phyloP scores from a whole-genome alignment of 2,888 invertebrate genomes.

The Aphidoletes aphidimyza region DNA sequence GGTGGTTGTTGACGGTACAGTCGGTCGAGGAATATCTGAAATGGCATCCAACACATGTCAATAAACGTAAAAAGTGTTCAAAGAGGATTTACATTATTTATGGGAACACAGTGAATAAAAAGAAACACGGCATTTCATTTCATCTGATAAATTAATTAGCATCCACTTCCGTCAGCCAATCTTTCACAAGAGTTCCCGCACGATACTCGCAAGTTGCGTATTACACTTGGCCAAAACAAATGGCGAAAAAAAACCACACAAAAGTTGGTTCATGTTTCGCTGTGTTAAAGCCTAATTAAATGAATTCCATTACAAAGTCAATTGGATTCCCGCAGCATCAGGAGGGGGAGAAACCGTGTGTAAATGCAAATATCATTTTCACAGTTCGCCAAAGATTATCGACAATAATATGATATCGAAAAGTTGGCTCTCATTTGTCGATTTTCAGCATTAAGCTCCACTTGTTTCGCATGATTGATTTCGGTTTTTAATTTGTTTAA shows the following conservation, averaged over 20 bases:
- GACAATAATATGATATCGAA: neutral
- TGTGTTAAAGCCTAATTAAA: slow-evolving; percentile 1
- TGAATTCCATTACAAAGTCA: slow-evolving; percentile 11
- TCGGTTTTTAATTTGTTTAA: too few species aligned
- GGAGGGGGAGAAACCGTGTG: too few species aligned
- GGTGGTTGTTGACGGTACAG: slow-evolving; percentile 65
- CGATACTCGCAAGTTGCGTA: too few species aligned
- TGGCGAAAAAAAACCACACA: neutral
- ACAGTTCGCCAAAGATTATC: neutral
- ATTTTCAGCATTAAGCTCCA: too few species aligned
- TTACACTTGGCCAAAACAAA: neutral
- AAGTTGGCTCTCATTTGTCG: too few species aligned
- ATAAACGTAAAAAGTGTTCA: neutral
- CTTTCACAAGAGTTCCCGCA: too few species aligned
- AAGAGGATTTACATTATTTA: neutral
- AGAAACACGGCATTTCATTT: neutral
- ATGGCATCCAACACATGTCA: neutral
- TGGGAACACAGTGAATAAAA: neutral
- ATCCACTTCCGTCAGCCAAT: neutral
- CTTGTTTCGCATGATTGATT: too few species aligned
- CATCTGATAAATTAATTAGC: slow-evolving; percentile 7
- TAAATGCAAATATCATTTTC: neutral
- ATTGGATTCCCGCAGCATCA: neutral
- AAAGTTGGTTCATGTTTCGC: neutral
- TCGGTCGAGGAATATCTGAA: slow-evolving; percentile 66